Evolutionary conservation across 2,797 vertebrate species (phyloP).

Genomic region (Paguma larvata): DNA sequence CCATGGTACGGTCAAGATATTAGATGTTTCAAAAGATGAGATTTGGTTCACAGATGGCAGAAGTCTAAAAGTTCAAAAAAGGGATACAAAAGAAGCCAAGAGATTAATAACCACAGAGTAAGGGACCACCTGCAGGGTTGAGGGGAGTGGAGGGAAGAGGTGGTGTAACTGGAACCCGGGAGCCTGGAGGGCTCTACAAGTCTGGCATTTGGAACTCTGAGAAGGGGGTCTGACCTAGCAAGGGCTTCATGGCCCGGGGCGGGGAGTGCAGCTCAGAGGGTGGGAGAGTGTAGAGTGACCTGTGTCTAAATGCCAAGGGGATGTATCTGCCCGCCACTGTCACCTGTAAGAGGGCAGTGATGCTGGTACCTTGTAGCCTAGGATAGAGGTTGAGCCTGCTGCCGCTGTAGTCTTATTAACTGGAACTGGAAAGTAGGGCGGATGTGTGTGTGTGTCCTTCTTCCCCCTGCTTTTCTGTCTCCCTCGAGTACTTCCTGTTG

Average conservation of each 20-base stretch:
- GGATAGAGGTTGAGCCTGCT: background rate
- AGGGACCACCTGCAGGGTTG: too few species aligned
- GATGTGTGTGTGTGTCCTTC: background rate
- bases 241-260: background rate
- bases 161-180: background rate
- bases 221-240: background rate
- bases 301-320: background rate
- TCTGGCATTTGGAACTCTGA: background rate
- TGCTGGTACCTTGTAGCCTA: background rate
- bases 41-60: background rate
- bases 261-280: background rate
- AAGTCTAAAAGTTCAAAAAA: background rate
- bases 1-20: background rate
- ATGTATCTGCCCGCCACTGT: background rate
- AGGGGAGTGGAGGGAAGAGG: background rate
- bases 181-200: fast-evolving
- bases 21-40: background rate
- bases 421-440: background rate
- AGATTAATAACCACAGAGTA: background rate
- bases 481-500: background rate
- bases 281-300: background rate
- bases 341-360: background rate
- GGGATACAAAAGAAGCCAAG: background rate
- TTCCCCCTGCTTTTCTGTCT: background rate
- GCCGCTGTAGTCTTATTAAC: background rate